Percentiles rank a stretch among this genome's conserved stretches.
Evolutionary conservation across 2,797 vertebrate genomes (phyloP).

Genomic region (Anguilla marmorata): DNA sequence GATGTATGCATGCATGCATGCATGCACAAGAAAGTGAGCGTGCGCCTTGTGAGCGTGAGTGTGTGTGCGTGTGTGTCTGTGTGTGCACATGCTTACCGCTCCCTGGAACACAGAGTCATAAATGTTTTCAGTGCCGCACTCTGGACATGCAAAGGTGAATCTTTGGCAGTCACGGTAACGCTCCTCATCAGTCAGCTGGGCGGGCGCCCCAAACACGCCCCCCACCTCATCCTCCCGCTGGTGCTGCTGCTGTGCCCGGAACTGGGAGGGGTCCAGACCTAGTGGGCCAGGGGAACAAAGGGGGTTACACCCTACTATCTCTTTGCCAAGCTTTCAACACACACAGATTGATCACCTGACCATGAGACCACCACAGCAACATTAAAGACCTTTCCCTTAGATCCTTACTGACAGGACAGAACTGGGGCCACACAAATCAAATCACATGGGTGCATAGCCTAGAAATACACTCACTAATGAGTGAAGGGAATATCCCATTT

Average conservation of each 20-base stretch:
- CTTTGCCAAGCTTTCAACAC: not conserved
- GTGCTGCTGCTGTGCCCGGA: conserved; percentile 84
- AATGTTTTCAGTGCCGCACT: conserved; percentile 87
- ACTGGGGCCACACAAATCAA: not conserved
- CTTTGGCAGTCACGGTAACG: conserved; percentile 90
- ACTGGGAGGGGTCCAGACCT: conserved; percentile 93
- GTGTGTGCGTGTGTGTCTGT: not conserved
- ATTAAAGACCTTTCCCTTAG: not conserved
- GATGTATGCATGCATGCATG: not conserved
- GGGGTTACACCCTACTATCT: not conserved
- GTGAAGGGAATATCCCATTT: conserved; percentile 14
- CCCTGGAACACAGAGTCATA: conserved; percentile 89
- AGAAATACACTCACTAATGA: not conserved
- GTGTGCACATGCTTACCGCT: conserved; percentile 72
- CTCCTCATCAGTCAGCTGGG: conserved; percentile 92
- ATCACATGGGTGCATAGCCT: not conserved
- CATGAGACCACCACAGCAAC: not conserved
- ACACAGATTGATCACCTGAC: not conserved
- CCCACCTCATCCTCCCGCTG: conserved; percentile 91
- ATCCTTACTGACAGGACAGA: not conserved
- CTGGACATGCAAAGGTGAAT: conserved; percentile 87
- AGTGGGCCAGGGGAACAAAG: conserved; percentile 31
- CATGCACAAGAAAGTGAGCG: not conserved
- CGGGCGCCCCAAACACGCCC: conserved; percentile 79
- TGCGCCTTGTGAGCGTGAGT: not conserved